phyloP scores from a whole-genome alignment of 2,888 invertebrate genomes.

The Drosophila merina region DNA sequence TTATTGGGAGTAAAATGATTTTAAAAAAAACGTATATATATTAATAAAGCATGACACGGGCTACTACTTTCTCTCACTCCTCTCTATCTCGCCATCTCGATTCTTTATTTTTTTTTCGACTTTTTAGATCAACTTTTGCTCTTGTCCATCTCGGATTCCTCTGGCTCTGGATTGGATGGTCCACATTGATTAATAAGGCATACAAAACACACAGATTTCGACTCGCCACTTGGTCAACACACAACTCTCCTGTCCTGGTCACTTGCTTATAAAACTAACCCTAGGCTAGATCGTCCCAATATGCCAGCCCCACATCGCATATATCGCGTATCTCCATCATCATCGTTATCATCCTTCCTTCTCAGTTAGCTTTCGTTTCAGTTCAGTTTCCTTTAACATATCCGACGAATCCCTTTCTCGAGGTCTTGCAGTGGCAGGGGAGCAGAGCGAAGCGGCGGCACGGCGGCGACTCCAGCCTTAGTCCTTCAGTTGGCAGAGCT shows the following conservation, averaged over 20 bases:
- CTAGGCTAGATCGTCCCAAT: conserved; percentile 3
- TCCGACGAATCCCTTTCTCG: conserved; percentile 26
- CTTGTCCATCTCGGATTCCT: conserved; percentile 4
- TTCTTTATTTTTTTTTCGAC: background rate
- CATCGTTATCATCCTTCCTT: background rate
- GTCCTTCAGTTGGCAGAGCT: conserved; percentile 85
- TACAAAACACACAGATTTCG: conserved; percentile 37
- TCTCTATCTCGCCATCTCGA: background rate
- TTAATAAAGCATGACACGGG: conserved; percentile 13
- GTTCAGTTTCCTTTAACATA: conserved; percentile 23
- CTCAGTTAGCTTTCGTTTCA: background rate
- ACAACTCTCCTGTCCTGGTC: background rate
- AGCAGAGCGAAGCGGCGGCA: conserved; percentile 9
- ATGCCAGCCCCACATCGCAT: conserved; percentile 7
- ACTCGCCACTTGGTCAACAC: conserved; percentile 30
- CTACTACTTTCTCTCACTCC: background rate
- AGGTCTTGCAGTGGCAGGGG: conserved; percentile 17
- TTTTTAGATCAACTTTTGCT: background rate
- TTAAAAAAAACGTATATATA: conserved; percentile 4
- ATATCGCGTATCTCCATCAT: background rate
- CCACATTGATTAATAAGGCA: conserved; percentile 44
- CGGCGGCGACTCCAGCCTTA: background rate
- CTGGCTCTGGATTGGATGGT: conserved; percentile 28
- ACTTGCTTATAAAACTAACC: conserved; percentile 17
- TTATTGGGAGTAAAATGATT: background rate